phyloP scores from a whole-genome alignment of 2,888 invertebrate species.

The Pecten maximus region DNA sequence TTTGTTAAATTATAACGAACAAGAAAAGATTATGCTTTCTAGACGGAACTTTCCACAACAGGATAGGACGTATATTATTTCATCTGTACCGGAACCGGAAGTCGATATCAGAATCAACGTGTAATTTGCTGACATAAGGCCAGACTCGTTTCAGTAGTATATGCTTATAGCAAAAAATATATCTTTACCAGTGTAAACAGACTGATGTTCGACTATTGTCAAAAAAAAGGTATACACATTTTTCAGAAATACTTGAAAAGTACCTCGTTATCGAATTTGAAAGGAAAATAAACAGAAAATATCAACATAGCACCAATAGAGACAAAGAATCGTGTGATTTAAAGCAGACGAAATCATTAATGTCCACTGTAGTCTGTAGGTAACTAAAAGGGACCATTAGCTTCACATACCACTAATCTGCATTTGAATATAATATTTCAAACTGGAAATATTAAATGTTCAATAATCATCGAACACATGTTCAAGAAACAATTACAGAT shows the following conservation, averaged over 20 bases:
- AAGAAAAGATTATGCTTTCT: neutral
- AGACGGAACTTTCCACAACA: neutral
- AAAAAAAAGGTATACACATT: neutral
- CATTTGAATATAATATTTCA: neutral
- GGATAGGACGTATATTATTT: neutral
- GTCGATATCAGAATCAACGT: slow-evolving; percentile 14
- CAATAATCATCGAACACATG: neutral
- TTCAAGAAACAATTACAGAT: neutral
- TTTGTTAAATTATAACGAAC: neutral
- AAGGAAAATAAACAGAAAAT: neutral
- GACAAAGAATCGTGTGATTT: neutral
- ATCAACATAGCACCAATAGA: slow-evolving; percentile 30
- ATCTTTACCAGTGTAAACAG: neutral
- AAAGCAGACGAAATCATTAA: neutral
- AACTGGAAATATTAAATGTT: neutral
- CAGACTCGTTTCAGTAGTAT: neutral
- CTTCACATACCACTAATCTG: neutral
- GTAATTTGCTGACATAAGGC: neutral
- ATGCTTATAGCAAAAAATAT: neutral
- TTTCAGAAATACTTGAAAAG: neutral
- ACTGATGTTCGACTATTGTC: neutral
- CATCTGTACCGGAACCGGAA: neutral
- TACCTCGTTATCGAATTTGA: neutral
- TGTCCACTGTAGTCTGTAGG: neutral
- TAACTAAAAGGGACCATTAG: neutral